Evolutionary conservation across 2,797 vertebrate species (phyloP).

Genomic region (Protonibea diacanthus): DNA sequence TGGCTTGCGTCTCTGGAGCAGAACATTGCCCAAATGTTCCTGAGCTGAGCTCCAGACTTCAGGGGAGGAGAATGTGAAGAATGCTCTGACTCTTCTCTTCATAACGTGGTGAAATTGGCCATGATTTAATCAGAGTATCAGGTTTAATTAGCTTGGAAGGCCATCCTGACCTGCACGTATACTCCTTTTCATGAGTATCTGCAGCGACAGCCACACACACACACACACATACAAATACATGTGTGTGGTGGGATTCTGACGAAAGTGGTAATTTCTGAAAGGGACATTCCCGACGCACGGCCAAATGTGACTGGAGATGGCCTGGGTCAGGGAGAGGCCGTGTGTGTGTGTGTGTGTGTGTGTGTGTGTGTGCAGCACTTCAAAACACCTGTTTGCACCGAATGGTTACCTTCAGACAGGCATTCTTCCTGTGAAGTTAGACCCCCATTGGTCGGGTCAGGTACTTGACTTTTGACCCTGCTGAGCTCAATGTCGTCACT

Average conservation of each 20-base stretch:
- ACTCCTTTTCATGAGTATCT: conserved; percentile 7
- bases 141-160: conserved; percentile 62
- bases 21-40: conserved; percentile 72
- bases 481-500: background rate
- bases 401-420: conserved; percentile 49
- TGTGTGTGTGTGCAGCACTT: conserved; percentile 12
- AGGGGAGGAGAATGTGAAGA: conserved; percentile 70
- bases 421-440: conserved; percentile 48
- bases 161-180: conserved; percentile 30
- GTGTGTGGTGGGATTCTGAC: conserved; percentile 16
- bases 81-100: conserved; percentile 60
- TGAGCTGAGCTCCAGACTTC: conserved; percentile 61
- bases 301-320: conserved; percentile 47
- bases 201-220: conserved; percentile 23
- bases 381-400: conserved; percentile 42
- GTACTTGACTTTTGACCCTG: conserved; percentile 25
- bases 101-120: conserved; percentile 60
- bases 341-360: conserved; percentile 30
- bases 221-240: conserved; percentile 13
- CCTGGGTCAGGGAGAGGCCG: conserved; percentile 37
- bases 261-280: conserved; percentile 42
- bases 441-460: conserved; percentile 14
- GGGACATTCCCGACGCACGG: conserved; percentile 45
- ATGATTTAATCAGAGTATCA: conserved; percentile 64
- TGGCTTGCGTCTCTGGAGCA: conserved; percentile 52